Evolutionary conservation across 23 tunicate genomes (phyloP), one percentile per base, ranked within the genome.

Genomic region (Diplosoma virens): DNA sequence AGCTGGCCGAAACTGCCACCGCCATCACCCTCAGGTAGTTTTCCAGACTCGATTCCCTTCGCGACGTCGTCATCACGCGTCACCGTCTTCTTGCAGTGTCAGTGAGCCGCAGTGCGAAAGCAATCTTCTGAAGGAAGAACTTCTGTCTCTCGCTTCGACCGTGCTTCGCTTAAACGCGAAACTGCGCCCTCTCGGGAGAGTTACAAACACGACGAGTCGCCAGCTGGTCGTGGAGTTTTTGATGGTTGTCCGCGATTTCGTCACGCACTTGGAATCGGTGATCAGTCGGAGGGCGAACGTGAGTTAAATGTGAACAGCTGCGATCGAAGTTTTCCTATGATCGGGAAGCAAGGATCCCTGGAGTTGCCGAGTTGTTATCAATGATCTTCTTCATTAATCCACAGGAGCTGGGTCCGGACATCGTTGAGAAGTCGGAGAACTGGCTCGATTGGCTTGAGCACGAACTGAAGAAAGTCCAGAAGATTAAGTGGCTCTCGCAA

Each of bases 381-480:
- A 20, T 11, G 24, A 4, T 55, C 24, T 55, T 55, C 5, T 55
- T 55, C 48, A n/a, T 3, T 72, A 7, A 1, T 33, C 20, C 52
- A 64, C 72, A 86, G 92, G 84, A 86, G 33, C 52, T 72, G 7
- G 75, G 84, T 28, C 54, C 30, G 25, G 90, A 82, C 23, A 64
- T 83, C 22, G 74, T 60, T 0, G 72, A 72, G 54, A 82, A 89
- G 41, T 32, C 79, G 7, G 58, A 31, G 22, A 67, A 78, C 23
- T 89, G 96, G 96, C 9, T 89, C 71, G 78, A 78, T 35, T 78
- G 84, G 87, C 33, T 89, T 23, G 78, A 79, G 4, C 64, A 41
- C 16, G 88, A 82, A 45, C 31, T 82, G 61, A 79, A 89, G 52
- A 89, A 82, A 33, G 30, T 89, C 0, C 47, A 50, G 22, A 59